phyloP scores from a whole-genome alignment of 2,113 vertebrate genomes.

The Mionectes macconnelli region DNA sequence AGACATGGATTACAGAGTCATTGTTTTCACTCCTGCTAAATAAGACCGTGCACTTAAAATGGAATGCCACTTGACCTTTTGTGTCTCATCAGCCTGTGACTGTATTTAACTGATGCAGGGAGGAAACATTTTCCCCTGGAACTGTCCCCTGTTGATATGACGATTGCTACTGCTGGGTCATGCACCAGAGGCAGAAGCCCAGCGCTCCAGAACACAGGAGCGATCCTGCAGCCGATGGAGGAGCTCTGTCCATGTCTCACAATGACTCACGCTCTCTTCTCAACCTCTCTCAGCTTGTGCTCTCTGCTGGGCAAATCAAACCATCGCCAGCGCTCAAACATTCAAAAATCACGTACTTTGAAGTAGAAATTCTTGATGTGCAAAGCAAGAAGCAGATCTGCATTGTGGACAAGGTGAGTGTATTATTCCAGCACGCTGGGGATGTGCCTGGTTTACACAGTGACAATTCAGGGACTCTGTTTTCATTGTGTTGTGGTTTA shows the following conservation, averaged over 20 bases:
- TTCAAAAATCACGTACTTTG: constrained; percentile 73
- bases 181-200: constrained; percentile 66
- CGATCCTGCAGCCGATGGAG: constrained; percentile 17
- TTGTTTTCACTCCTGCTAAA: constrained; percentile 76
- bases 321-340: constrained; percentile 47
- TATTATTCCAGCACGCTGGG: not conserved
- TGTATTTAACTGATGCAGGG: constrained; percentile 65
- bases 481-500: not conserved
- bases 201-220: constrained; percentile 16
- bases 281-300: constrained; percentile 70
- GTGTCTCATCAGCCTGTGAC: not conserved
- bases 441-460: not conserved
- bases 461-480: not conserved
- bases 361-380: constrained; percentile 80
- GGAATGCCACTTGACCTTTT: constrained; percentile 75
- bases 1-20: constrained; percentile 73
- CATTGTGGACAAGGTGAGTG: constrained; percentile 81
- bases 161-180: constrained; percentile 20
- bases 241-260: constrained; percentile 7
- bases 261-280: constrained; percentile 63
- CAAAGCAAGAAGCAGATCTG: constrained; percentile 79
- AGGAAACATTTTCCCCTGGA: constrained; percentile 28
- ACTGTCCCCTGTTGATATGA: constrained; percentile 56
- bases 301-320: constrained; percentile 67
- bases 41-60: constrained; percentile 72